A percentile compares a stretch with the other conserved stretches of the same genome.
Evolutionary conservation across 1,140 invertebrate genomes (phyloP).

Genomic region (Brachionus paranguensis): DNA sequence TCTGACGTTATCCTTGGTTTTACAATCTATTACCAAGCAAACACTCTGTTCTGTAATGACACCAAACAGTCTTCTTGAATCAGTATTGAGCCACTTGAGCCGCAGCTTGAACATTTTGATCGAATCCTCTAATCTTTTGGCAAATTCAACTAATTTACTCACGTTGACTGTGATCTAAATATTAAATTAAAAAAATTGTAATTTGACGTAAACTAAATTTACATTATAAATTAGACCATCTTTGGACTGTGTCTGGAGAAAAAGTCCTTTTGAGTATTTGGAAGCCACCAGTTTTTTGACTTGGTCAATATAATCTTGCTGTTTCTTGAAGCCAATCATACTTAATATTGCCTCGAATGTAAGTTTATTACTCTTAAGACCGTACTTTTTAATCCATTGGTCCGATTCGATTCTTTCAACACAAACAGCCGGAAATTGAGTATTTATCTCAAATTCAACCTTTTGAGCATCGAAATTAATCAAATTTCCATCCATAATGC

Average conservation of each 20-base stretch:
- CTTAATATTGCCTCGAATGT: slow-evolving; percentile 49
- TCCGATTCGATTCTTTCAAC: not conserved
- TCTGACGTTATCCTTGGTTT: slow-evolving; percentile 49
- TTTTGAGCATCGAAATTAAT: slow-evolving; percentile 31
- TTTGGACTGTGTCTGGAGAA: not conserved
- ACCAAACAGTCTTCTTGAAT: slow-evolving; percentile 53
- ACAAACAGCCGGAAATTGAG: not conserved
- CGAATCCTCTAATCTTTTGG: slow-evolving; percentile 47
- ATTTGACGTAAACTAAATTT: not conserved
- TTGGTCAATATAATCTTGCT: slow-evolving; percentile 42
- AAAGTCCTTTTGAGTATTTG: slow-evolving; percentile 33
- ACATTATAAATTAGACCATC: slow-evolving; percentile 25
- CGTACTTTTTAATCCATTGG: slow-evolving; percentile 52
- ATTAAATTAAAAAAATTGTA: not conserved
- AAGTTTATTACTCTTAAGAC: slow-evolving; percentile 49
- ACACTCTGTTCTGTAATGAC: slow-evolving; percentile 51
- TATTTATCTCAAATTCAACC: not conserved
- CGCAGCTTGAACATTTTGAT: slow-evolving; percentile 48
- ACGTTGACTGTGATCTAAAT: slow-evolving; percentile 46
- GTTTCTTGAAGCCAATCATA: slow-evolving; percentile 53
- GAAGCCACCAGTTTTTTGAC: not conserved
- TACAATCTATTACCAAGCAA: slow-evolving; percentile 51
- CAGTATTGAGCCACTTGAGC: slow-evolving; percentile 53
- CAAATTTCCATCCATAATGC: not conserved
- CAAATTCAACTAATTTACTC: slow-evolving; percentile 48